These are phyloP conservation scores for Athene cunicularia DNA, from an alignment of 2,113 vertebrate species.

Conservation along the genomic window DNA sequence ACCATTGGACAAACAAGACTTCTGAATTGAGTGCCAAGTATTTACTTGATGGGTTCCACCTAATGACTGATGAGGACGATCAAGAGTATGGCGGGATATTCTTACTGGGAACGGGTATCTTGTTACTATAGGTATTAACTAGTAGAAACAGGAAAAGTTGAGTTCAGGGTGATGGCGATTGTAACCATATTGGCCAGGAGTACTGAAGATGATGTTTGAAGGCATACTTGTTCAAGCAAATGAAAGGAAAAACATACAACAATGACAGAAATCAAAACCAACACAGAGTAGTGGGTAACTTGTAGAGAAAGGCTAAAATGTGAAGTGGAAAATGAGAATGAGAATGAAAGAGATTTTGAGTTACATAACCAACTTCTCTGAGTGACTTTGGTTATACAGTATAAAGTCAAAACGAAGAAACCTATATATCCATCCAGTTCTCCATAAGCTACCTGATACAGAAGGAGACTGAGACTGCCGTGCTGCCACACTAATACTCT, in stretches of 20 bases:
- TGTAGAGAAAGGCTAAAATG: background rate
- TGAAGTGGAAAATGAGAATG: background rate
- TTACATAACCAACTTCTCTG: background rate
- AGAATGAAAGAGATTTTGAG: background rate
- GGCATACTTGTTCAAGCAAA: background rate
- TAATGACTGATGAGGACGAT: background rate
- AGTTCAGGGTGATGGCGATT: background rate
- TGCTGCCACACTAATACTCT: conserved; percentile 22
- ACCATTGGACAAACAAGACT: background rate
- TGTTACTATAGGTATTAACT: background rate
- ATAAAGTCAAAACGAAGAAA: background rate
- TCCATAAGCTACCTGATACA: background rate
- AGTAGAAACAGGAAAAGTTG: background rate
- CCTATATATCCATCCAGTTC: background rate
- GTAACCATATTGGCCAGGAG: background rate
- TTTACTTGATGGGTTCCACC: background rate
- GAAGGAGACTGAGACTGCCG: background rate
- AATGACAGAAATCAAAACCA: background rate
- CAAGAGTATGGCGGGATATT: background rate
- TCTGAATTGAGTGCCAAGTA: background rate
- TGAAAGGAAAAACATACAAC: background rate
- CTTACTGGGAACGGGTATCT: background rate
- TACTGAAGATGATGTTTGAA: background rate
- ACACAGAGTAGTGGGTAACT: background rate
- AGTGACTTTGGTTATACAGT: background rate